These are phyloP conservation scores for Rissa tridactyla DNA, from an alignment of 2,113 vertebrate genomes.

Conservation along the genomic window DNA sequence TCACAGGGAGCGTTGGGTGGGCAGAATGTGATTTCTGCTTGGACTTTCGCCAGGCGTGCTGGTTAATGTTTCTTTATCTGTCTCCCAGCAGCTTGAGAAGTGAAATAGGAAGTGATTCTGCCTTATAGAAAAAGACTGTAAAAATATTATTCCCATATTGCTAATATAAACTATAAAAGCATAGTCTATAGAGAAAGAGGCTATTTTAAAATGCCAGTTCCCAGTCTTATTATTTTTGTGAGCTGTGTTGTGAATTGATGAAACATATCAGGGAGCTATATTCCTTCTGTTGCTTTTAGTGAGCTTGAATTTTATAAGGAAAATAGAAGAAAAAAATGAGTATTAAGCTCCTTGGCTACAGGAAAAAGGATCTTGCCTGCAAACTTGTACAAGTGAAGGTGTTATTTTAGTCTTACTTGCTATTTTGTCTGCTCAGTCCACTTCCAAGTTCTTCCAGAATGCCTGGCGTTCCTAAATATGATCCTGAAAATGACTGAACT, in stretches of 20 bases:
- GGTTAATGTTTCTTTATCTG: not conserved
- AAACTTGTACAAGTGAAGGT: not conserved
- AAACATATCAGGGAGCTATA: not conserved
- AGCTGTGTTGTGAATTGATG: not conserved
- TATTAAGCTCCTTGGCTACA: not conserved
- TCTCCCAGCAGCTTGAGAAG: not conserved
- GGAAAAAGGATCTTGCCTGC: not conserved
- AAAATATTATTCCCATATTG: not conserved
- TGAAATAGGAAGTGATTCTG: slow-evolving; percentile 1
- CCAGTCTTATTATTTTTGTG: not conserved
- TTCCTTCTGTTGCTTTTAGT: not conserved
- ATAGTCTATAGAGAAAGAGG: not conserved
- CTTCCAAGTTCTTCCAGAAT: not conserved
- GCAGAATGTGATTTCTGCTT: not conserved
- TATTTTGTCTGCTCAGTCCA: not conserved
- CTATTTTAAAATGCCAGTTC: not conserved
- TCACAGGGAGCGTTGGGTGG: not conserved
- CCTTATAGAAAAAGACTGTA: not conserved
- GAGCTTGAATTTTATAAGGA: not conserved
- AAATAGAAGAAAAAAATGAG: not conserved
- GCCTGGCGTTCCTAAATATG: not conserved
- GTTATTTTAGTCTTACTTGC: not conserved
- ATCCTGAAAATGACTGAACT: not conserved
- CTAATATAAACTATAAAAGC: not conserved
- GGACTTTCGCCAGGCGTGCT: not conserved